Evolutionary conservation across 1,140 invertebrate species (phyloP).

Genomic region (Solenopsis invicta): DNA sequence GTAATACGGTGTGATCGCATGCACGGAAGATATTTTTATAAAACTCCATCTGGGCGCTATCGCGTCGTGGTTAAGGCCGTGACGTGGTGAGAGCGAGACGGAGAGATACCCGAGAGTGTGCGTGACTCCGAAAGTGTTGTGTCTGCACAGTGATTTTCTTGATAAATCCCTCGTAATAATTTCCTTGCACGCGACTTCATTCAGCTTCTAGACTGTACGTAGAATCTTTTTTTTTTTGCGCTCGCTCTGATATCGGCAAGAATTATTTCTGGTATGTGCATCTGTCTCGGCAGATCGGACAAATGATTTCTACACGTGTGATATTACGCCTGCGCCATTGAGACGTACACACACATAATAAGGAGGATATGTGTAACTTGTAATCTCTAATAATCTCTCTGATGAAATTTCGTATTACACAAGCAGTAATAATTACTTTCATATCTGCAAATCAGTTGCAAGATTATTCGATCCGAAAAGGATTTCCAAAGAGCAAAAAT

Average conservation of each 20-base stretch:
- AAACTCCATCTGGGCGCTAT: not conserved
- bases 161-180: conserved; percentile 20
- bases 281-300: not conserved
- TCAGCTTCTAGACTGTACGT: not conserved
- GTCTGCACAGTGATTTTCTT: conserved; percentile 33
- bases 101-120: not conserved
- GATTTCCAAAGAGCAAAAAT: not conserved
- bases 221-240: not conserved
- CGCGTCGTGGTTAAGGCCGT: not conserved
- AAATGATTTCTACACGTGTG: not conserved
- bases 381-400: conserved; percentile 8
- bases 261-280: conserved; percentile 32
- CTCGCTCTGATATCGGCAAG: not conserved
- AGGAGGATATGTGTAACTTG: not conserved
- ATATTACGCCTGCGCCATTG: conserved; percentile 58
- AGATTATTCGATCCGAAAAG: not conserved
- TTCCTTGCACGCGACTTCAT: conserved; percentile 6
- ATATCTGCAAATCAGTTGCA: not conserved
- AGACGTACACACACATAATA: conserved; percentile 10
- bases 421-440: conserved; percentile 15
- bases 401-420: conserved; percentile 37
- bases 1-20: not conserved
- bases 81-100: not conserved
- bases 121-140: conserved; percentile 45
- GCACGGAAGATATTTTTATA: not conserved